A percentile compares a stretch with the other conserved stretches of the same genome.
These are phyloP conservation scores for Istiophorus platypterus DNA, from an alignment of 2,113 vertebrate species.

Conservation along the genomic window DNA sequence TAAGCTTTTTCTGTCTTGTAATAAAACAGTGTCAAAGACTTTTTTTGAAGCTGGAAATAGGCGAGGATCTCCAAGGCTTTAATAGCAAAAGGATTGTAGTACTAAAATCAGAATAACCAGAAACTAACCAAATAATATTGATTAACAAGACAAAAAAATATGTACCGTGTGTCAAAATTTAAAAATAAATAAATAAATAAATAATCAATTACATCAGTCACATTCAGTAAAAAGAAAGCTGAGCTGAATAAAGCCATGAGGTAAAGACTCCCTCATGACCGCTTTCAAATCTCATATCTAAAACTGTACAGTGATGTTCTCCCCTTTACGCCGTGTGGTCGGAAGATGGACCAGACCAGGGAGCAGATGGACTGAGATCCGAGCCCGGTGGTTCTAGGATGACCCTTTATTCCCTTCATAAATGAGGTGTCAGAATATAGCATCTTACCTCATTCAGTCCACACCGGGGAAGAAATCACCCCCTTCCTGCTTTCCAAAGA, in stretches of 20 bases:
- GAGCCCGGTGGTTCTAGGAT: neutral
- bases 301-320: neutral
- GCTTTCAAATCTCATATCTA: neutral
- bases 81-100: no score
- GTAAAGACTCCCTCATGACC: conserved; percentile 4
- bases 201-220: neutral
- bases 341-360: conserved; percentile 2
- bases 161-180: neutral
- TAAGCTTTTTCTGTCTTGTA: no score
- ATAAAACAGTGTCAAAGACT: no score
- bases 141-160: neutral
- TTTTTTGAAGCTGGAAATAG: no score
- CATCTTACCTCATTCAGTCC: conserved; percentile 65
- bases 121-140: neutral
- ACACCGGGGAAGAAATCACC: neutral
- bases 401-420: neutral
- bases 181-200: no score
- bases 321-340: neutral
- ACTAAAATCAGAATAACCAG: neutral
- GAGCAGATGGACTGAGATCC: neutral
- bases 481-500: conserved; percentile 17
- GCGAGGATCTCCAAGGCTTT: no score
- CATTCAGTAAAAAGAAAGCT: neutral
- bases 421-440: neutral
- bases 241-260: neutral